Conservation (phyloP, 2,113 vertebrate genomes). For the Vombatus ursinus region DNA sequence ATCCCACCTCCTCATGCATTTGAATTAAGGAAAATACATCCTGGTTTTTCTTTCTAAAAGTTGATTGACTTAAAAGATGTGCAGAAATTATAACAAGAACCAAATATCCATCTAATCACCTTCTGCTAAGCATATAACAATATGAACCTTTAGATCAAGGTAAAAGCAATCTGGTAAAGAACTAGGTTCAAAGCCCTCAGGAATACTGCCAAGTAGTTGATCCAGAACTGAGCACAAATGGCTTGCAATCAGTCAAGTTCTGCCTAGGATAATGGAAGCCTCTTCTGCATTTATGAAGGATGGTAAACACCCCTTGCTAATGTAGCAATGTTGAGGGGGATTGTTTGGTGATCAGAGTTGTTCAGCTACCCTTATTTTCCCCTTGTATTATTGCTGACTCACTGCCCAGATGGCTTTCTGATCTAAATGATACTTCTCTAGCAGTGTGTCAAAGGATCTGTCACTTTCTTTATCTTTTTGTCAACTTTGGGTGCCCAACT, state of each 20-base stretch:
- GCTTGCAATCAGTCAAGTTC: not conserved
- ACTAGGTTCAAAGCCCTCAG: conserved; percentile 10
- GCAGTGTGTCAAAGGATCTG: not conserved
- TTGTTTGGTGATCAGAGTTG: not conserved
- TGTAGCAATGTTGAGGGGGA: not conserved
- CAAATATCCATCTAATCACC: not conserved
- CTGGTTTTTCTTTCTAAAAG: not conserved
- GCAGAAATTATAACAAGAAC: not conserved
- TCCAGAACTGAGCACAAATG: conserved; percentile 20
- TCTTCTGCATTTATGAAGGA: conserved; percentile 4
- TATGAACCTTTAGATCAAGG: not conserved
- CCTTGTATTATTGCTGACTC: not conserved
- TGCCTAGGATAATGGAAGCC: not conserved
- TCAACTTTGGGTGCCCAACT: not conserved
- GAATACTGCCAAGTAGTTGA: conserved; percentile 46
- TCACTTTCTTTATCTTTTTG: not conserved
- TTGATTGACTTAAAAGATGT: not conserved
- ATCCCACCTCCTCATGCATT: not conserved
- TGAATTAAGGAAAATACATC: conserved; percentile 17
- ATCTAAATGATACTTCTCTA: not conserved
- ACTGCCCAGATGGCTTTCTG: not conserved
- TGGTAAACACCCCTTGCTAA: not conserved
- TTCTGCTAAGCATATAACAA: not conserved
- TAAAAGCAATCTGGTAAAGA: not conserved
- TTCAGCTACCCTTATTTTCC: not conserved